A percentile compares a stretch with the other conserved stretches of the same genome.
Evolutionary conservation across 2,888 invertebrate genomes (phyloP).

Genomic region (Trissolcus japonicus): DNA sequence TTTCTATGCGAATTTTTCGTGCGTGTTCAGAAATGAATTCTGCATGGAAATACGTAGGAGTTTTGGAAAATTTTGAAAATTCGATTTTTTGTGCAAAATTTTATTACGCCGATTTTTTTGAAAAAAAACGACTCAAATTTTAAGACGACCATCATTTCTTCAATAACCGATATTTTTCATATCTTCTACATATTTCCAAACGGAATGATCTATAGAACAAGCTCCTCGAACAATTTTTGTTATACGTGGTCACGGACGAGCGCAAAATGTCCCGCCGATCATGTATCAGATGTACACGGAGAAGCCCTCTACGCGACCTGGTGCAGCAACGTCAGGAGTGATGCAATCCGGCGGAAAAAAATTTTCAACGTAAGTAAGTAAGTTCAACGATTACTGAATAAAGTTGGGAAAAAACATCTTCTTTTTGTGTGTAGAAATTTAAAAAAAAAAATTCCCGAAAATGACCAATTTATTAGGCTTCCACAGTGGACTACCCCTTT

Average conservation of each 20-base stretch:
- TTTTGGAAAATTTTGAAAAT: not conserved
- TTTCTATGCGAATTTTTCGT: no score
- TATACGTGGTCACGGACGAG: not conserved
- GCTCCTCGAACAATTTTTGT: not conserved
- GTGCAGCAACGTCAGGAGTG: not conserved
- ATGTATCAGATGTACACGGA: not conserved
- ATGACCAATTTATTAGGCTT: no score
- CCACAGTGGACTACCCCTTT: no score
- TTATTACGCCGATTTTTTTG: not conserved
- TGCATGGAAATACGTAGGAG: not conserved
- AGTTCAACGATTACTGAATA: not conserved
- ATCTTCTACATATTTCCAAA: not conserved
- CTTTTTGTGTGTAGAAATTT: not conserved
- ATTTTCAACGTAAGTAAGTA: not conserved
- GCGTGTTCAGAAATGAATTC: no score
- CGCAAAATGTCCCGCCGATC: not conserved
- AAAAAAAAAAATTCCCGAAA: not conserved
- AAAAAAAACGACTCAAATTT: not conserved
- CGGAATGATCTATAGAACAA: not conserved
- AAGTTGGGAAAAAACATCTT: not conserved
- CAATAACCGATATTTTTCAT: not conserved
- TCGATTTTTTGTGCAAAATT: not conserved
- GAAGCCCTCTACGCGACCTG: not conserved
- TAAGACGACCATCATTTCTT: not conserved
- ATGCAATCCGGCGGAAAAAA: no score